phyloP scores from a whole-genome alignment of 2,113 vertebrate species.

The Galbula dea region DNA sequence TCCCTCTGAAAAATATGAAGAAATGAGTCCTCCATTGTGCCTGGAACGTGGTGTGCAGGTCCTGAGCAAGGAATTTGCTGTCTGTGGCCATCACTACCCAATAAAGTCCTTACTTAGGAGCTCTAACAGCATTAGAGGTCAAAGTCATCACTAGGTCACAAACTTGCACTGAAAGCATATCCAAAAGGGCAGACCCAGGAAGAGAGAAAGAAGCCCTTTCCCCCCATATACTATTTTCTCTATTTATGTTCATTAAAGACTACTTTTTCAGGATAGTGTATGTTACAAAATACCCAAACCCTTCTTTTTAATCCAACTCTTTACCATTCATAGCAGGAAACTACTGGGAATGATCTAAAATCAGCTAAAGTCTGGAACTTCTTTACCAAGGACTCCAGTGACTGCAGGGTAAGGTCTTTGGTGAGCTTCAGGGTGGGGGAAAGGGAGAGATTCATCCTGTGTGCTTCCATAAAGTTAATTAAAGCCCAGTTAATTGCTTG shows the following conservation, averaged over 20 bases:
- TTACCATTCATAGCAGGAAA: background rate
- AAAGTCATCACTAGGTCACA: background rate
- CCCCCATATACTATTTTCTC: background rate
- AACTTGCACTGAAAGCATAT: background rate
- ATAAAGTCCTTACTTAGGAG: background rate
- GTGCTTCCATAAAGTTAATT: background rate
- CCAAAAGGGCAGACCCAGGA: background rate
- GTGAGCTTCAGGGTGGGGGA: background rate
- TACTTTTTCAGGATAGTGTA: background rate
- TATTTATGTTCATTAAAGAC: background rate
- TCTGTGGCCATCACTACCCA: background rate
- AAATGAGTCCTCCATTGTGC: background rate
- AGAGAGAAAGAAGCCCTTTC: background rate
- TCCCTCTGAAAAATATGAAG: background rate
- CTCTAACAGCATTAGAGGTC: background rate
- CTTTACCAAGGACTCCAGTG: background rate
- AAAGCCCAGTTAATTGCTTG: background rate
- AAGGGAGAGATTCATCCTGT: rapidly evolving
- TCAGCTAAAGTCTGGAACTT: background rate
- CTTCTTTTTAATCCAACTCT: background rate
- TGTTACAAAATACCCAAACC: background rate
- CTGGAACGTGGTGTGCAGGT: background rate
- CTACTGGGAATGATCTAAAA: background rate
- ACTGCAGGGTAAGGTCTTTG: background rate
- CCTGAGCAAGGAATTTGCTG: background rate